Evolutionary conservation across 2,113 vertebrate genomes (phyloP), one percentile per base, ranked within the genome.

Genomic region (Catharus minimus): DNA sequence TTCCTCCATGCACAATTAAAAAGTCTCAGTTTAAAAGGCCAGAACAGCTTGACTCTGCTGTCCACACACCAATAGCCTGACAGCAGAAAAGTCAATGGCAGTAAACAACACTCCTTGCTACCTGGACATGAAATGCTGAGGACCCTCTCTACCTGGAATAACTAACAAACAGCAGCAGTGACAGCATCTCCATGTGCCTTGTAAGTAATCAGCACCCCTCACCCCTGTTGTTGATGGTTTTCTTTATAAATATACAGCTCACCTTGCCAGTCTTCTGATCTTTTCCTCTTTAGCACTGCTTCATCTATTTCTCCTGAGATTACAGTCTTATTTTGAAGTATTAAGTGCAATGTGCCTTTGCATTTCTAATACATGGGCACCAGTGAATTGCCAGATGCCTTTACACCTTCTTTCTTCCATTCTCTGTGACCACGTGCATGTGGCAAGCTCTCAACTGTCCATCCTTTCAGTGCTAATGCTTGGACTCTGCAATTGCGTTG

Each of bases 21-120:
- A 95, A 66, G 43, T 74, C 92, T 64, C 76, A 58, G 23, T 5
- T 83, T 95, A 78, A 97, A 97, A 97, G 95, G 94, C 95, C 95
- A 95, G 28, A 62, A 44, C 68, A 94, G 78, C 92, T 89, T 80
- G 76, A 85, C 69, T 95, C n/a, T 66, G 58, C 82, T 93, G 90
- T 76, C 88, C 80, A 46, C 68, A 74, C 58, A 67, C 68, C 0
- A 4, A 75, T 27, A 73, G 60, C 76, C 72, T 1, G 10, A 78
- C 64, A 93, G 82, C 52, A 50, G 52, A 66, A 47, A 58, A 91
- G 72, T 23, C 22, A 24, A 2, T 17, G 28, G 22, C 47, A 44
- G 65, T 73, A 93, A 93, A 87, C 53, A 60, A 76, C 65, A 67
- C 13, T 61, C 67, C 55, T 62, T 27, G 43, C 56, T 24, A 47